These are phyloP conservation scores for Cylas formicarius DNA, from an alignment of 1,140 invertebrate genomes.

Conservation along the genomic window DNA sequence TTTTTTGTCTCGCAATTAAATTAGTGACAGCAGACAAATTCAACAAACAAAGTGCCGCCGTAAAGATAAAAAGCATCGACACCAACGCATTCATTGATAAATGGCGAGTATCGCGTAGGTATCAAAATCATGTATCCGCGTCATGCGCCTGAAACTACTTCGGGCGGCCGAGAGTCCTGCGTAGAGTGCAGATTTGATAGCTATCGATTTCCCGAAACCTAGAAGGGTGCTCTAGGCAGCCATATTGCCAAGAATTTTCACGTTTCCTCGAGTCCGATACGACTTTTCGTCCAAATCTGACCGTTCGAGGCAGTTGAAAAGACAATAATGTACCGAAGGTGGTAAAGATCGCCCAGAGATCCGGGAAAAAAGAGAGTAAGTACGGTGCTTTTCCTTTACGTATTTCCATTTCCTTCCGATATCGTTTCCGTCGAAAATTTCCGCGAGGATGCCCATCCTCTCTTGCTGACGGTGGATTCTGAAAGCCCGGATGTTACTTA, in stretches of 20 bases:
- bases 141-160: too few relatives aligned
- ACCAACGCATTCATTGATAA: too few relatives aligned
- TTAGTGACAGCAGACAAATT: too few relatives aligned
- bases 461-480: too few relatives aligned
- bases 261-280: too few relatives aligned
- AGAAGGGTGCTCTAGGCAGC: constrained; percentile 30
- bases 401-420: neutral
- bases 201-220: constrained; percentile 27
- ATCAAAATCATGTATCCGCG: too few relatives aligned
- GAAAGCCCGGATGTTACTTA: too few relatives aligned
- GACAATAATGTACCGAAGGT: constrained; percentile 1
- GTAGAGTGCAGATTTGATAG: constrained; percentile 16
- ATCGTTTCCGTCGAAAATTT: neutral
- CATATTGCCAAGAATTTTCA: constrained; percentile 30
- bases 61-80: constrained; percentile 15
- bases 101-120: too few relatives aligned
- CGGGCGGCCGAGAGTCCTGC: too few relatives aligned
- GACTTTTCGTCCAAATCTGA: constrained; percentile 12
- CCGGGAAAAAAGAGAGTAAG: neutral
- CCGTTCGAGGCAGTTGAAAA: constrained; percentile 11
- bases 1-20: too few relatives aligned
- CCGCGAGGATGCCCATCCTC: too few relatives aligned
- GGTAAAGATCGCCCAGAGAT: neutral
- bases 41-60: too few relatives aligned
- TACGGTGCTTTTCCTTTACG: neutral